Conservation (phyloP, 2,113 vertebrate species). For the Plecotus auritus region DNA sequence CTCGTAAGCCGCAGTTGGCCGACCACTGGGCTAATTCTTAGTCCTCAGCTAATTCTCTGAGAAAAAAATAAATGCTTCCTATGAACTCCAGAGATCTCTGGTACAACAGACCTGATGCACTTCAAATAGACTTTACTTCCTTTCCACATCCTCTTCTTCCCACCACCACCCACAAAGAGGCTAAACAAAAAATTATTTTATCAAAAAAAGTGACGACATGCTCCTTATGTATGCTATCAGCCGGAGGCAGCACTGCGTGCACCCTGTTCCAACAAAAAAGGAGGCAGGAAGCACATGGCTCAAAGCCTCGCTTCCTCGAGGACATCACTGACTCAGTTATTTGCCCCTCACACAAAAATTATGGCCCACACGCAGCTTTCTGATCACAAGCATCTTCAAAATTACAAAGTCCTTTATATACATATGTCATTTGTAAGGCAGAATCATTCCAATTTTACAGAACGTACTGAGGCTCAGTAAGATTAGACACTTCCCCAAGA, state of each 20-base stretch:
- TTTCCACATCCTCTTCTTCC: slow-evolving; percentile 47
- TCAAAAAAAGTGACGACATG: slow-evolving; percentile 42
- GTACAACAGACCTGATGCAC: slow-evolving; percentile 38
- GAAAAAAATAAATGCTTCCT: slow-evolving; percentile 61
- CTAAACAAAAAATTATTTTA: slow-evolving; percentile 59
- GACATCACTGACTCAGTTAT: neutral
- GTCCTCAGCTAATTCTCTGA: slow-evolving; percentile 65
- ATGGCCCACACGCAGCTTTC: neutral
- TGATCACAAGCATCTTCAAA: neutral
- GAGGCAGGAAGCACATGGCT: neutral
- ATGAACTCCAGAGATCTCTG: slow-evolving; percentile 55
- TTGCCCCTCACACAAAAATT: neutral
- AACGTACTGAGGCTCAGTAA: neutral
- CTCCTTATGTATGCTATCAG: slow-evolving; percentile 44
- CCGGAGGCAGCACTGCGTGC: slow-evolving; percentile 33
- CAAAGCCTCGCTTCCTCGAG: neutral
- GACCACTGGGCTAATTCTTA: slow-evolving; percentile 67
- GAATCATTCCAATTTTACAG: neutral
- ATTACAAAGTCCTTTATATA: neutral
- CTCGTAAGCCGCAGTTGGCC: too few species aligned
- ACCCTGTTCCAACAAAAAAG: neutral
- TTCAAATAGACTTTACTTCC: slow-evolving; percentile 61
- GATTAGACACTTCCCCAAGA: neutral
- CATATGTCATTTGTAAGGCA: neutral
- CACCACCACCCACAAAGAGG: slow-evolving; percentile 38